Evolutionary conservation across 2,797 vertebrate genomes (phyloP), one percentile per base, ranked within the genome.

Genomic region (Anisognathus igniventris): DNA sequence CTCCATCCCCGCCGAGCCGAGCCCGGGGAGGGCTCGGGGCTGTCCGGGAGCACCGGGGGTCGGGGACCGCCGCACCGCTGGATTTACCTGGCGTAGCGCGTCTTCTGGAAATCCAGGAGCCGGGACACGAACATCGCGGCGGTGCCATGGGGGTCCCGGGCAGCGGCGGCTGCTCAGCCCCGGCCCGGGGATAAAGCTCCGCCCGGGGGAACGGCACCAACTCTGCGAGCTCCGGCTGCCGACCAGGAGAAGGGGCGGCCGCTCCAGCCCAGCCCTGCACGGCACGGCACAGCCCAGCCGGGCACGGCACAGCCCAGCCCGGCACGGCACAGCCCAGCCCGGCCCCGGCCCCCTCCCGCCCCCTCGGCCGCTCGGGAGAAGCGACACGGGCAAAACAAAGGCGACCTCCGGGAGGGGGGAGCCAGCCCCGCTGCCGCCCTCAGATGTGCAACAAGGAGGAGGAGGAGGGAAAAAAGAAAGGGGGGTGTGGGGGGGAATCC

Each of bases 11-110:
- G 8, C 20, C 33, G 61, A 71, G 48, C 30, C 20, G 33, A 53
- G n/a, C 33, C n/a, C 16, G 47, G 12, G 39, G 19, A 61, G 9
- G 51, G 70, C 6, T 4, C 17, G 45, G 48, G 77, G 66, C 25
- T 31, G 47, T 35, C 13, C 62, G 2, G 58, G 62, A 83, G 22
- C 39, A 28, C 54, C 51, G 51, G 66, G 27, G 62, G 14, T 47
- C 51, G 47, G 81, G 78, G 53, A 39, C 33, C 42, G 30, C 50
- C 57, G 57, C 44, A 28, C 62, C 9, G 80, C 57, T 3, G 83
- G 88, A 20, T 84, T 97, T 98, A 99, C 99, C 99, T 99, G 93
- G 98, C 98, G 90, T 98, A 98, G 95, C 98, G 98, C 23, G 98
- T 98, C 95, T 98, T 97, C 96, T 97, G 98, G 93, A 98, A 98